phyloP scores from a whole-genome alignment of 2,888 invertebrate species.

The Drosophila limbata region DNA sequence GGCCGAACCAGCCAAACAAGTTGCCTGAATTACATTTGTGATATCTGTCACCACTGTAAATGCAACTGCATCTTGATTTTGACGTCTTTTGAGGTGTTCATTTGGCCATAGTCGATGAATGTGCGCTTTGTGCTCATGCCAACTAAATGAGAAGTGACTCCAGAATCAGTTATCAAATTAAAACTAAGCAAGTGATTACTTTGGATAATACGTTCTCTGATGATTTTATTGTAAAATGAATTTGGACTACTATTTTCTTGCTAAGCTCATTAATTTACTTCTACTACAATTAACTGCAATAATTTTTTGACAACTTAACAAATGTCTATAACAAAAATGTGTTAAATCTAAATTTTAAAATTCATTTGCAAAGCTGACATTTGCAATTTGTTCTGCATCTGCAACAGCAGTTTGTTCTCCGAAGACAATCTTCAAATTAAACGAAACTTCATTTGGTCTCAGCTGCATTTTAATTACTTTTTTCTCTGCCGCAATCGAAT shows the following conservation, averaged over 20 bases:
- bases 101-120: constrained; percentile 57
- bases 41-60: constrained; percentile 72
- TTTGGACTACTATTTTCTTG: too few species aligned
- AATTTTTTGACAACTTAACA: neutral
- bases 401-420: constrained; percentile 24
- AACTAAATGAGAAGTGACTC: constrained; percentile 3
- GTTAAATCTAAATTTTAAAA: neutral
- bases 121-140: constrained; percentile 17
- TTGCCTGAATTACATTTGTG: constrained; percentile 53
- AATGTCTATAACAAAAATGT: neutral
- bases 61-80: constrained; percentile 44
- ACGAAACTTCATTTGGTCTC: constrained; percentile 54
- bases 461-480: constrained; percentile 74
- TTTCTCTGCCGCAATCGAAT: constrained; percentile 26
- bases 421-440: constrained; percentile 17
- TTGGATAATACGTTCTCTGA: neutral
- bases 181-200: neutral
- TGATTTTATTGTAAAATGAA: neutral
- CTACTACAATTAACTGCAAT: neutral
- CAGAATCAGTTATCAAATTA: neutral
- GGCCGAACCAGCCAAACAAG: constrained; percentile 62
- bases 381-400: constrained; percentile 7
- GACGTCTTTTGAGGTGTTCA: constrained; percentile 70
- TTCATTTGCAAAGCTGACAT: neutral
- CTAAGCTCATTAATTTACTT: too few species aligned